phyloP scores from a whole-genome alignment of 2,888 invertebrate genomes.

The Seladonia tumulorum region DNA sequence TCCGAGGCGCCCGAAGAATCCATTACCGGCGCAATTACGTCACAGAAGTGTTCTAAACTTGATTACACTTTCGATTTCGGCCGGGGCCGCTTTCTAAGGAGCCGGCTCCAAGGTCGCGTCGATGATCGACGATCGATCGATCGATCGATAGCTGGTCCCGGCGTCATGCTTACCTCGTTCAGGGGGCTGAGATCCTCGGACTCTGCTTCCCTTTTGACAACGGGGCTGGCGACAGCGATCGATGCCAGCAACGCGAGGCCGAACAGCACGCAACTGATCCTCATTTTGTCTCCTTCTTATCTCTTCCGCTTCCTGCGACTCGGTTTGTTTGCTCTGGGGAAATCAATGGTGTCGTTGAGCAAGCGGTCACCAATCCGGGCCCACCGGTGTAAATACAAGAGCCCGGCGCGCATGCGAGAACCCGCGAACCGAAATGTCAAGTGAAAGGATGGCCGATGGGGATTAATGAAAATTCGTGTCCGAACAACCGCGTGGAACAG shows the following conservation, averaged over 20 bases:
- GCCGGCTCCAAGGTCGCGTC: background rate
- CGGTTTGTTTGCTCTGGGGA: conserved; percentile 37
- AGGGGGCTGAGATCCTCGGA: conserved; percentile 79
- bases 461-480: background rate
- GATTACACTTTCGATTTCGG: conserved; percentile 6
- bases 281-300: conserved; percentile 75
- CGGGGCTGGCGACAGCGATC: conserved; percentile 73
- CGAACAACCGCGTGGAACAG: background rate
- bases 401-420: background rate
- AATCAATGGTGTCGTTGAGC: conserved; percentile 30
- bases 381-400: background rate
- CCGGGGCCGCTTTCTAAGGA: conserved; percentile 2
- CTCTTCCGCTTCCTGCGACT: conserved; percentile 11
- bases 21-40: background rate
- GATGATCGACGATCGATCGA: background rate
- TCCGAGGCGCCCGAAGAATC: background rate
- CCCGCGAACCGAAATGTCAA: conserved; percentile 44
- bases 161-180: conserved; percentile 80
- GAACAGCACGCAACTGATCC: conserved; percentile 71
- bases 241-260: conserved; percentile 71
- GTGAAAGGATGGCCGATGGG: conserved; percentile 57
- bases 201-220: conserved; percentile 77
- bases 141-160: too few species aligned
- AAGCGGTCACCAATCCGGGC: background rate
- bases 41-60: background rate